Conservation (phyloP, 2,113 vertebrate genomes). For the Python bivittatus region DNA sequence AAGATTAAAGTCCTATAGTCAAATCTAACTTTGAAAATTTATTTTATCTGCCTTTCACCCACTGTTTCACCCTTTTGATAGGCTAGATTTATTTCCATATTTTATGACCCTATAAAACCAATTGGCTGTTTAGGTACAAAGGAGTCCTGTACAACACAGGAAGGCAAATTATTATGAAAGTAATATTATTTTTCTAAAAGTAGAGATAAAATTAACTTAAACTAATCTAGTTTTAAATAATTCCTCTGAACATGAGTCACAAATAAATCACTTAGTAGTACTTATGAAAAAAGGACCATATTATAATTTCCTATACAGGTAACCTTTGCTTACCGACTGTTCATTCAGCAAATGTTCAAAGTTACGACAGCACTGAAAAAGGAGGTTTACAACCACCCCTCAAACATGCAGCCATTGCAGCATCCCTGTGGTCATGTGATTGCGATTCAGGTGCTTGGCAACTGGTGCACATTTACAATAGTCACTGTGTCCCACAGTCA, state of each 20-base stretch:
- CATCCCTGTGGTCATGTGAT: background rate
- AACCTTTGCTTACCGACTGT: background rate
- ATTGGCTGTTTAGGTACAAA: slow-evolving; percentile 67
- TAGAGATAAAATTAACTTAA: slow-evolving; percentile 51
- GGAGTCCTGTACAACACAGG: slow-evolving; percentile 78
- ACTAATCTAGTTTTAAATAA: slow-evolving; percentile 44
- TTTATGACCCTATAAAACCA: slow-evolving; percentile 64
- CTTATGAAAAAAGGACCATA: slow-evolving; percentile 11
- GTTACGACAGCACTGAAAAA: background rate
- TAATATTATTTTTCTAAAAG: slow-evolving; percentile 33
- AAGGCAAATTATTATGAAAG: slow-evolving; percentile 72
- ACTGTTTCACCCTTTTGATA: slow-evolving; percentile 60
- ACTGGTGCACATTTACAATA: background rate
- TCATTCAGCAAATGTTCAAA: background rate
- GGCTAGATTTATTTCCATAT: slow-evolving; percentile 81
- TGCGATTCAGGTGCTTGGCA: background rate
- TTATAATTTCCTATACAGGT: background rate
- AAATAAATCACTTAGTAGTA: slow-evolving; percentile 11
- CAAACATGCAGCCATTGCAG: background rate
- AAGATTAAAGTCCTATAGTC: slow-evolving; percentile 54
- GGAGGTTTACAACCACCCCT: background rate
- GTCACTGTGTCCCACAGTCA: background rate
- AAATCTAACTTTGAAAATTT: slow-evolving; percentile 52
- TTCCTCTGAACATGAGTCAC: background rate
- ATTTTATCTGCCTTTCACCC: slow-evolving; percentile 39